Conservation (phyloP, 2,888 invertebrate species). For the Leptopterna dolabrata region DNA sequence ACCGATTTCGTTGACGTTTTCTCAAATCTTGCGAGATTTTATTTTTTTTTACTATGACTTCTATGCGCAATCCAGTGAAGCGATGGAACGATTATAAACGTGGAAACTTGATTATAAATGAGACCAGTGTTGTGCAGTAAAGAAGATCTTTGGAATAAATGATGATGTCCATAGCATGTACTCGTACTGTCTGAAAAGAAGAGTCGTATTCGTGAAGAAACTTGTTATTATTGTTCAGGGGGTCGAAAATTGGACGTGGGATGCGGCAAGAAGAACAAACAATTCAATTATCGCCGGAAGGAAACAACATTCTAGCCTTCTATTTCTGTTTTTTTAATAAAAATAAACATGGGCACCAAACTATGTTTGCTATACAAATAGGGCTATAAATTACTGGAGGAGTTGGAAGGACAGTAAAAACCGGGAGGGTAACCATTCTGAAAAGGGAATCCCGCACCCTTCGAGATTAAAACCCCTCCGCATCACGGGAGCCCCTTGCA, state of each 20-base stretch:
- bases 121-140: too few species aligned
- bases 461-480: constrained; percentile 48
- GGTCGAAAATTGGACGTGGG: neutral
- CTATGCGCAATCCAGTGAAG: too few species aligned
- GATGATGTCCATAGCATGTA: too few species aligned
- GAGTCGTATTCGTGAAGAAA: neutral
- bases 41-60: too few species aligned
- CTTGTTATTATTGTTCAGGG: neutral
- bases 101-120: too few species aligned
- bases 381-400: constrained; percentile 40
- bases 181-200: too few species aligned
- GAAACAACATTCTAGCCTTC: constrained; percentile 18
- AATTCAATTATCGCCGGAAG: constrained; percentile 33
- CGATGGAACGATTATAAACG: too few species aligned
- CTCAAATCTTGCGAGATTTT: too few species aligned
- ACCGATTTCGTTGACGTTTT: too few species aligned
- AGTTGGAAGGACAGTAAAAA: constrained; percentile 40
- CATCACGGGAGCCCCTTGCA: constrained; percentile 4
- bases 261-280: constrained; percentile 38
- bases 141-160: too few species aligned
- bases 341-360: constrained; percentile 47
- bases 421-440: constrained; percentile 39
- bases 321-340: constrained; percentile 53
- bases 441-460: constrained; percentile 38
- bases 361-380: constrained; percentile 47